Base-by-base conservation (phyloP, 1,140 invertebrate genomes). In the Episyrphus balteatus region DNA sequence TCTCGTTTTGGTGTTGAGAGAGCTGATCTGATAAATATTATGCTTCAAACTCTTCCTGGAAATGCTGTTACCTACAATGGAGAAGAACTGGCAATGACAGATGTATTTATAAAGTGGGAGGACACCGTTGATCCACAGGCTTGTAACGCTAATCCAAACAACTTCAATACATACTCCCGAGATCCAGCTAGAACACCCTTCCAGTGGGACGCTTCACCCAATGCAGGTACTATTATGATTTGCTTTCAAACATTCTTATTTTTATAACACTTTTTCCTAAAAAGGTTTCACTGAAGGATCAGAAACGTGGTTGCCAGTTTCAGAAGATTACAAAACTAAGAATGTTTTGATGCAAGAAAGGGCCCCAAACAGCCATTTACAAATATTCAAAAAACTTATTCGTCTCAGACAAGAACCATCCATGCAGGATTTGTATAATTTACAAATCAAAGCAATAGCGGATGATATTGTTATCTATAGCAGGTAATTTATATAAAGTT, bases 141-240 rank as follows among this genome's bases (percentile, higher is more conserved):
- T 26, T 79, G 76, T 53, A 79, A 78, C 49, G 71, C 46, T 5
- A 77, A 77, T 19, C 44, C 55, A 1, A 48, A 64, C 0, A 58
- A 63, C 12, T 77, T 70, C 49, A 51, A 71, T 42, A 50, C 69
- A 32, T 70, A 66, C 17, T 77, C 75, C 3, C 70, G 84, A 15
- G 84, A 88, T 62, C 79, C 81, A 0, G 75, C 73, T 9, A 62
- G 88, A 17, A 83, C 83, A 0, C 84, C 88, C 0, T 88, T 81
- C 71, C 85, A 86, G 52, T 91, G 87, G 88, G 75, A 82, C 52
- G 70, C 45, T 10, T 50, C 45, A 6, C 42, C 41, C 0, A 66
- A 66, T 44, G 63, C 61, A 1, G 71, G 49, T 46, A 58, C 0
- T 47, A 9, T 2, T 9, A 1, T 75, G 13, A 31, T 21, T 45